These are phyloP conservation scores for Nephrotoma appendiculata DNA, from an alignment of 2,888 invertebrate genomes.

Conservation along the genomic window DNA sequence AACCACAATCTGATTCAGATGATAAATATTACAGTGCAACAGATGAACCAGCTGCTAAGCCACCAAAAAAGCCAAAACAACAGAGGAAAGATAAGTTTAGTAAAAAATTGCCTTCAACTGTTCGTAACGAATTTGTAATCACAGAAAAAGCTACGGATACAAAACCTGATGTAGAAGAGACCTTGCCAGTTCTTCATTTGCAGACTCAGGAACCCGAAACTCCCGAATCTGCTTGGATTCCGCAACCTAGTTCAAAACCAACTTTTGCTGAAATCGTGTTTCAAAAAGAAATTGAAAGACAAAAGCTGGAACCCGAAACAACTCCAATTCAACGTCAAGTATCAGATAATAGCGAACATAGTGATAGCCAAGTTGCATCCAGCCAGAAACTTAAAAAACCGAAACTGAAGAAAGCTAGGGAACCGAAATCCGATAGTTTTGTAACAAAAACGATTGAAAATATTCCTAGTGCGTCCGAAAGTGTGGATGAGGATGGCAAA, in stretches of 20 bases:
- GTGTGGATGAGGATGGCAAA: background rate
- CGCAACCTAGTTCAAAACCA: background rate
- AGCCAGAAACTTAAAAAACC: background rate
- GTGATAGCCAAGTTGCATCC: background rate
- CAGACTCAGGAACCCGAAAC: background rate
- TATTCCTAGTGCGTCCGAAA: background rate
- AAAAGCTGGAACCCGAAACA: background rate
- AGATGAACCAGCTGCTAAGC: background rate
- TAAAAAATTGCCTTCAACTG: background rate
- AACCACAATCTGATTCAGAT: background rate
- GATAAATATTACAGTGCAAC: background rate
- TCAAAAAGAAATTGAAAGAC: background rate
- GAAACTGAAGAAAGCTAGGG: background rate
- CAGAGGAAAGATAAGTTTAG: background rate
- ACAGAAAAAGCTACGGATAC: background rate
- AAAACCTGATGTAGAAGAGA: background rate
- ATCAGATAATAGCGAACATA: background rate
- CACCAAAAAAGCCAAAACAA: background rate
- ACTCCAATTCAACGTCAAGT: background rate
- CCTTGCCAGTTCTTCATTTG: background rate
- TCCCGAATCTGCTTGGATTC: conserved; percentile 10
- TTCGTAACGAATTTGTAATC: background rate
- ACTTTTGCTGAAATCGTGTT: background rate
- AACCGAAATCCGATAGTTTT: background rate
- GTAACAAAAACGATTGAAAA: background rate